Percentiles rank a stretch among this genome's conserved stretches.
These are phyloP conservation scores for Gambelia wislizenii DNA, from an alignment of 2,797 vertebrate genomes.

Conservation along the genomic window DNA sequence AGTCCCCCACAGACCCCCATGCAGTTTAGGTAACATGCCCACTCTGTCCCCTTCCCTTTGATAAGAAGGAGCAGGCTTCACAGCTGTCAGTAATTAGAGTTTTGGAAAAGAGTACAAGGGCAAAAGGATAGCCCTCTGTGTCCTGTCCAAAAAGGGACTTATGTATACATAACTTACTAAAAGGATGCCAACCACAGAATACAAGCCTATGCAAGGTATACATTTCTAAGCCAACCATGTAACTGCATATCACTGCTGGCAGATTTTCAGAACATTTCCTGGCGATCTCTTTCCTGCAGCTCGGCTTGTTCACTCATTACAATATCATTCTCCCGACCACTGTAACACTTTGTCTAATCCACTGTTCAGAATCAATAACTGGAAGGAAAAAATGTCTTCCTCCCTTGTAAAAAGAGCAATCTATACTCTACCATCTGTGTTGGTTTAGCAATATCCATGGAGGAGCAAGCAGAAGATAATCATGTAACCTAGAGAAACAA, in stretches of 20 bases:
- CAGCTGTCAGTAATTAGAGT: no score
- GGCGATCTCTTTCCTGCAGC: not conserved
- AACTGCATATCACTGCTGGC: not conserved
- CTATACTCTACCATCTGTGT: not conserved
- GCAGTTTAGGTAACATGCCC: no score
- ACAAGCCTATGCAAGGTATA: not conserved
- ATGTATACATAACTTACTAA: no score
- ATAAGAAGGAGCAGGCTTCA: no score
- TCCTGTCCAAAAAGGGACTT: no score
- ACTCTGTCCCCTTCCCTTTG: no score
- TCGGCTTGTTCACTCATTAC: not conserved
- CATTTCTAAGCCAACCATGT: not conserved
- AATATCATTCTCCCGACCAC: not conserved
- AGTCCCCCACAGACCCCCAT: no score
- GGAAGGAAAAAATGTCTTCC: not conserved
- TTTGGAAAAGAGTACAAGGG: no score
- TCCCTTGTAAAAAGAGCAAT: constrained; percentile 2
- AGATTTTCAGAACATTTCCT: not conserved
- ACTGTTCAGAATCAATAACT: not conserved
- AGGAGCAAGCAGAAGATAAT: constrained; percentile 10
- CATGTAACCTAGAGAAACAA: not conserved
- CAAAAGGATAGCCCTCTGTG: no score
- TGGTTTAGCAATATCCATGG: constrained; percentile 2
- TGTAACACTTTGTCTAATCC: not conserved
- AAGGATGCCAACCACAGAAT: no score